Conservation (phyloP, 2,888 invertebrate species). For the Dicranocentrus wangi region DNA sequence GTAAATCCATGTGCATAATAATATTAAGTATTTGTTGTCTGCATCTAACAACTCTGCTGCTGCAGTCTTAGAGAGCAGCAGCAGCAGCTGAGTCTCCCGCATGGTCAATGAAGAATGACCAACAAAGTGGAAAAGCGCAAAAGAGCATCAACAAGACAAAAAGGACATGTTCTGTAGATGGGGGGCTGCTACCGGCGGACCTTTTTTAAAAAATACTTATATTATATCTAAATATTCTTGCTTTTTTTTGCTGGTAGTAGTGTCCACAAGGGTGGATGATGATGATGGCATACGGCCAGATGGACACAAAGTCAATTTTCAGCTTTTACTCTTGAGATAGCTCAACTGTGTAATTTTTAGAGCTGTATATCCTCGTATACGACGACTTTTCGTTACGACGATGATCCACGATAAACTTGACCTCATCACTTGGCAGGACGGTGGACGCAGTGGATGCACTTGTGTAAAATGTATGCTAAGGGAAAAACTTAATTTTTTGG, state of each 20-base stretch:
- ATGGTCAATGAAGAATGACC: slow-evolving; percentile 64
- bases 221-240: neutral
- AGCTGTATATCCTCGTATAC: slow-evolving; percentile 25
- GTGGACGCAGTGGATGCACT: slow-evolving; percentile 40
- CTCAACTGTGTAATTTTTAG: slow-evolving; percentile 61
- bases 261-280: too few relatives aligned
- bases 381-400: slow-evolving; percentile 16
- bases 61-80: neutral
- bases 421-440: slow-evolving; percentile 51
- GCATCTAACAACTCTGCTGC: neutral
- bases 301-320: neutral
- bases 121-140: slow-evolving; percentile 52
- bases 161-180: slow-evolving; percentile 52
- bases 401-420: slow-evolving; percentile 56
- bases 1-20: neutral
- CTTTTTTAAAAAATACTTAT: slow-evolving; percentile 25
- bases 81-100: slow-evolving; percentile 49
- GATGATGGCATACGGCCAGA: too few relatives aligned
- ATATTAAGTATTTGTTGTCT: neutral
- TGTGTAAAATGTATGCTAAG: neutral
- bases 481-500: neutral
- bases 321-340: slow-evolving; percentile 50
- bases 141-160: slow-evolving; percentile 44
- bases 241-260: neutral
- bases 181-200: slow-evolving; percentile 61